phyloP scores from a whole-genome alignment of 2,113 vertebrate species.

The Crotalus tigris region DNA sequence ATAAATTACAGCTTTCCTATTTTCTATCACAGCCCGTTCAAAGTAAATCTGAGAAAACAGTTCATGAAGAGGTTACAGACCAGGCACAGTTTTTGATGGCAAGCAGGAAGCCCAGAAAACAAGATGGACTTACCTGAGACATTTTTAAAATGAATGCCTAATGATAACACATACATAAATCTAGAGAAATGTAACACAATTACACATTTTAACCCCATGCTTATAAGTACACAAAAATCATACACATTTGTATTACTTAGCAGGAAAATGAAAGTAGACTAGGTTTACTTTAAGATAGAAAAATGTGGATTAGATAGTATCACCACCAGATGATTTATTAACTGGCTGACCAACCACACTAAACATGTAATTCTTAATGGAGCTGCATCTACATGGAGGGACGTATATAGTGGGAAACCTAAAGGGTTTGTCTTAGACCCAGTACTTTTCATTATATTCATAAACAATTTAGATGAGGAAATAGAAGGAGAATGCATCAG shows the following conservation, averaged over 20 bases:
- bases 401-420: neutral
- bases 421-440: neutral
- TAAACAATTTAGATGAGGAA: neutral
- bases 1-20: constrained; percentile 7
- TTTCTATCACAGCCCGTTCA: neutral
- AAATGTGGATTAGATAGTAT: neutral
- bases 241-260: neutral
- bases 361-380: neutral
- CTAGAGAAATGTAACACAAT: neutral
- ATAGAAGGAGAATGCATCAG: neutral
- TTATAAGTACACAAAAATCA: neutral
- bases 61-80: neutral
- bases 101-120: neutral
- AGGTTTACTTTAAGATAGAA: neutral
- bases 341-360: neutral
- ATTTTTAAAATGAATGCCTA: constrained; percentile 8
- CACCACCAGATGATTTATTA: neutral
- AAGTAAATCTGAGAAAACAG: constrained; percentile 17
- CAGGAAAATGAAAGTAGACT: neutral
- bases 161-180: neutral
- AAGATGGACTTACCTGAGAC: neutral
- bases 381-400: neutral
- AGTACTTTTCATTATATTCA: neutral
- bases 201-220: neutral
- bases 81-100: constrained; percentile 3